Base-by-base conservation (phyloP, 2,888 invertebrate genomes). In the Coecobrya sp. region DNA sequence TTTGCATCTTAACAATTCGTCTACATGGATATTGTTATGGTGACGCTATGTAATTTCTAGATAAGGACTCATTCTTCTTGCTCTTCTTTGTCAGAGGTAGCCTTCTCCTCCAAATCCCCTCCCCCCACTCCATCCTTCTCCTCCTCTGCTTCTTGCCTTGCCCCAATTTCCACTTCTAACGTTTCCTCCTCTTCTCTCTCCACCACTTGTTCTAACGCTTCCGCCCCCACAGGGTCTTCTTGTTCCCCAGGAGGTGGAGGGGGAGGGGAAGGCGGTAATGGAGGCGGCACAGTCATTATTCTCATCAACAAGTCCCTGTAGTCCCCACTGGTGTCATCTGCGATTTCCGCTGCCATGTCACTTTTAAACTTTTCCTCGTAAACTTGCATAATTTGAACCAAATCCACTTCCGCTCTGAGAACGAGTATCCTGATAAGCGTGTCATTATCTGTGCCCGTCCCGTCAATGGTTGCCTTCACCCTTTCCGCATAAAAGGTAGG, bases 351-450 rank as follows among this genome's bases (percentile, higher is more conserved):
- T 16, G 94, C 94, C 70, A 96, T 93, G 62, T 95, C 95, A 65
- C 95, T 95, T 22, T 95, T 95, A 92, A 95, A 95, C 70, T 95
- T 94, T 89, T 95, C 95, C 85, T 95, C 94, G 94, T 95, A 96
- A 85, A 94, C 94, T 8, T 95, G 95, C 91, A 96, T 95, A 87
- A 96, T 96, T 81, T 95, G 95, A 36, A 94, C 94, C 25, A 96
- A 94, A 94, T 96, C 96, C 94, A 95, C 93, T 95, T 95, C 94
- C 90, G 95, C 95, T 94, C 95, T 92, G 22, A 95, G 95, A 89
- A 96, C 95, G 65, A 96, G 92, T 45, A 96, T 95, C 92, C 96
- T 95, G 81, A 96, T 96, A 93, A 96, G 94, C 16, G 95, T 95
- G 91, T 95, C 95, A 93, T 96, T 96, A 95, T 96, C 95, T 42